Conservation (phyloP, 2,797 vertebrate genomes). For the Gymnocypris eckloni region DNA sequence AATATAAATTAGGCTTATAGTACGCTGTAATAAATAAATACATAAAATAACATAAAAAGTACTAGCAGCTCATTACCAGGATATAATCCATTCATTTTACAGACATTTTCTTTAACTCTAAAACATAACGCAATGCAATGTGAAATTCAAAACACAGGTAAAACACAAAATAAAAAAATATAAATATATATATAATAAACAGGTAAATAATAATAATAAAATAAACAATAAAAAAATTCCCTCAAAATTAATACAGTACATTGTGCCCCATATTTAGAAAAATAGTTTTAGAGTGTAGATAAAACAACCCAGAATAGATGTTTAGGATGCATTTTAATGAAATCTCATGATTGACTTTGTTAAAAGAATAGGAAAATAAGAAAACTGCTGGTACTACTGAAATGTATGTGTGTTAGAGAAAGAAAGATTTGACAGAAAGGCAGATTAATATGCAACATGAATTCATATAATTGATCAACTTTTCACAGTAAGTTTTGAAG, state of each 20-base stretch:
- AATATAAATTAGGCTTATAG: neutral
- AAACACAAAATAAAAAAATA: neutral
- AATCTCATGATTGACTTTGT: neutral
- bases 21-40: neutral
- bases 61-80: neutral
- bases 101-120: neutral
- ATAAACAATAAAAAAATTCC: too few species aligned
- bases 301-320: neutral
- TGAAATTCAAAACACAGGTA: neutral
- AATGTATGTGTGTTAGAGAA: neutral
- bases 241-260: too few species aligned
- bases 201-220: too few species aligned
- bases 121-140: neutral
- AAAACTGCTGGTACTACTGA: neutral
- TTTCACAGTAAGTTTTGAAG: neutral
- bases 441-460: neutral
- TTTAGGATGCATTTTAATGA: neutral
- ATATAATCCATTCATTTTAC: neutral
- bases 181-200: too few species aligned
- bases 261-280: too few species aligned
- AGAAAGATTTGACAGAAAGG: neutral
- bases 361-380: neutral
- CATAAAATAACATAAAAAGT: neutral
- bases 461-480: neutral
- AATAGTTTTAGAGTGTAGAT: neutral